Evolutionary conservation across 2,113 vertebrate species (phyloP), one percentile per base, ranked within the genome.

Genomic region (Eptesicus fuscus): DNA sequence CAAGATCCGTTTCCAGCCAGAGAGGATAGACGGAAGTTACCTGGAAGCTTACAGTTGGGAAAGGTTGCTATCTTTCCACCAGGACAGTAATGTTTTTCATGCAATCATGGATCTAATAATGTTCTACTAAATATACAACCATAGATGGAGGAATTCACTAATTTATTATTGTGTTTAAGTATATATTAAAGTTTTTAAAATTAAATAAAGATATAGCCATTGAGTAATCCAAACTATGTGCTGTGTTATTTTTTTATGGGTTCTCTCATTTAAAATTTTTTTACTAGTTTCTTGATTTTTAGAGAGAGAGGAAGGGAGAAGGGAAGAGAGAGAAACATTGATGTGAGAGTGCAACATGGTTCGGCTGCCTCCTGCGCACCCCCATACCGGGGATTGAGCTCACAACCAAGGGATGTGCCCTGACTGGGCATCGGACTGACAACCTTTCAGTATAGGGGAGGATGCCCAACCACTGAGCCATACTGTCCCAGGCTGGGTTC

Each of bases 171-270:
- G 30, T 18, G 16, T 32, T 71, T 42, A 25, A 14, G 23, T 40
- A 30, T 69, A 42, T 42, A 35, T 16, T 44, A 56, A 78, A 20
- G 18, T 8, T 73, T 16, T 67, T 16, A 16, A 76, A 69, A 25
- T 35, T 40, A 84, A 65, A 47, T 53, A 88, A 28, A 32, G 30
- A 69, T 40, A 40, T 12, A 90, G 1, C 2, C 20, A 59, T 4
- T 49, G 37, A 79, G 22, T 47, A 44, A 76, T 35, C 2, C 22
- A 53, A 61, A n/a, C 9, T 42, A 30, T 9, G 16, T 70, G 7
- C 1, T 1, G 9, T 47, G 1, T 42, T 44, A 7, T 17, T 44
- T 73, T 30, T 30, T 5, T 35, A 13, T 40, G 20, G 3, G 1
- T 69, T 83, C 2, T 83, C 14, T 83, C 53, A 35, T 49, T 49